Conservation (phyloP, 2,888 invertebrate species). For the Hecatera dysodea region DNA sequence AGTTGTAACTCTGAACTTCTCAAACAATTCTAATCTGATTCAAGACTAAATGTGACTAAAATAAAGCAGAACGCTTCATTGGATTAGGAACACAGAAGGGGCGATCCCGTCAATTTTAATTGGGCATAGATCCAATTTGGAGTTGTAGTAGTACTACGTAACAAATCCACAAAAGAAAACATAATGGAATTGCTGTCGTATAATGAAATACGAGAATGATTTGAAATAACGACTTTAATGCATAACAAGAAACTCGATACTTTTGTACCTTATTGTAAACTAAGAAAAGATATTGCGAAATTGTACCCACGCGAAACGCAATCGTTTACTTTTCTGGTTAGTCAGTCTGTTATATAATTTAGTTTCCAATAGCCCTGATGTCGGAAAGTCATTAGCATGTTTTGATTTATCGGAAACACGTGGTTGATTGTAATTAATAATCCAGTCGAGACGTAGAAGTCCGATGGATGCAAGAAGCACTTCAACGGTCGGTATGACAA, state of each 20-base stretch:
- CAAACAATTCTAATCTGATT: slow-evolving; percentile 15
- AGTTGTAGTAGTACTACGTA: neutral
- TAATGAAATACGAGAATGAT: slow-evolving; percentile 37
- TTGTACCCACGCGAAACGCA: slow-evolving; percentile 1
- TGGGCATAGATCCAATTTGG: slow-evolving; percentile 22
- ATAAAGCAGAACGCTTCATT: neutral
- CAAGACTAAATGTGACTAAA: slow-evolving; percentile 3
- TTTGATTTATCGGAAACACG: slow-evolving; percentile 1
- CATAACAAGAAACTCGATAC: slow-evolving; percentile 42
- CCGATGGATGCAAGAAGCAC: neutral
- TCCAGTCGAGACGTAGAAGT: neutral
- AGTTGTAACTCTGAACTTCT: neutral
- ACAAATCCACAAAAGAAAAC: slow-evolving; percentile 20
- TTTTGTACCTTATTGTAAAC: slow-evolving; percentile 32
- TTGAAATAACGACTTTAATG: slow-evolving; percentile 12
- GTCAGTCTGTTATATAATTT: slow-evolving; percentile 37
- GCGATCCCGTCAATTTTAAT: slow-evolving; percentile 25
- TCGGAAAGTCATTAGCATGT: slow-evolving; percentile 40
- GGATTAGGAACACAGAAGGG: slow-evolving; percentile 14
- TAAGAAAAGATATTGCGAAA: slow-evolving; percentile 24
- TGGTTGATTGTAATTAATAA: neutral
- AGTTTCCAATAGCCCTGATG: slow-evolving; percentile 17
- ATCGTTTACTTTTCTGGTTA: slow-evolving; percentile 27
- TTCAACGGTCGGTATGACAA: neutral
- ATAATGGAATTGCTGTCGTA: slow-evolving; percentile 11